Percentiles rank a stretch among this genome's conserved stretches.
Conservation (phyloP, 2,797 vertebrate genomes). For the Paratrypauchen microcephalus region DNA sequence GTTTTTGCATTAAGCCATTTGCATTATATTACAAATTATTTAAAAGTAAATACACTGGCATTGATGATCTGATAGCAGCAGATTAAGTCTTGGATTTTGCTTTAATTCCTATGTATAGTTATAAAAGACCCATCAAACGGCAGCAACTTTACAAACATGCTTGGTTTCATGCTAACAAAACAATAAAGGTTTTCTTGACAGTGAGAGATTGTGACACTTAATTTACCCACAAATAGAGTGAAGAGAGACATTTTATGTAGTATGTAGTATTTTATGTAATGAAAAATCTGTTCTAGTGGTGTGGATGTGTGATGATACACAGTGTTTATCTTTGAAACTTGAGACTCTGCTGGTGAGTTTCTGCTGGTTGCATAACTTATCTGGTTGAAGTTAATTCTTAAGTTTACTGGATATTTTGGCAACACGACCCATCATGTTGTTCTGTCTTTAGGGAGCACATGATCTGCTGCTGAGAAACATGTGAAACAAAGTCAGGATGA, state of each 20-base stretch:
- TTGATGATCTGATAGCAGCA: too few species aligned
- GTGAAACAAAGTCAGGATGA: constrained; percentile 41
- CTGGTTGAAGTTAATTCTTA: constrained; percentile 26
- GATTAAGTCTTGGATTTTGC: neutral
- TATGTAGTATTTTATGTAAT: too few species aligned
- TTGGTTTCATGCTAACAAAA: neutral
- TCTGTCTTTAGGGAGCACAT: constrained; percentile 54
- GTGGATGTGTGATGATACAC: neutral
- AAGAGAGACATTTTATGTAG: too few species aligned
- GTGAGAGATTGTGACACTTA: neutral
- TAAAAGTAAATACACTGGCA: too few species aligned
- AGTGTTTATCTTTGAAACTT: constrained; percentile 19
- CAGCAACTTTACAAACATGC: neutral
- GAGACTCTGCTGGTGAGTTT: constrained; percentile 11
- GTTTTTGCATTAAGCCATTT: neutral
- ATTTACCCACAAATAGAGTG: neutral
- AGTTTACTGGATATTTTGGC: constrained; percentile 59
- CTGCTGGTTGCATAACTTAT: constrained; percentile 31
- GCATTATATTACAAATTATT: neutral
- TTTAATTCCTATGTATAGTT: neutral
- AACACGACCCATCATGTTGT: constrained; percentile 54
- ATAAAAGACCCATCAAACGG: neutral
- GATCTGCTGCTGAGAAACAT: constrained; percentile 61
- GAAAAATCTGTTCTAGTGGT: neutral
- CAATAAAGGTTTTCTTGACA: neutral